Percentiles rank a stretch among this genome's conserved stretches.
Conservation (phyloP, 2,797 vertebrate species). For the Chloroceryle amazona region DNA sequence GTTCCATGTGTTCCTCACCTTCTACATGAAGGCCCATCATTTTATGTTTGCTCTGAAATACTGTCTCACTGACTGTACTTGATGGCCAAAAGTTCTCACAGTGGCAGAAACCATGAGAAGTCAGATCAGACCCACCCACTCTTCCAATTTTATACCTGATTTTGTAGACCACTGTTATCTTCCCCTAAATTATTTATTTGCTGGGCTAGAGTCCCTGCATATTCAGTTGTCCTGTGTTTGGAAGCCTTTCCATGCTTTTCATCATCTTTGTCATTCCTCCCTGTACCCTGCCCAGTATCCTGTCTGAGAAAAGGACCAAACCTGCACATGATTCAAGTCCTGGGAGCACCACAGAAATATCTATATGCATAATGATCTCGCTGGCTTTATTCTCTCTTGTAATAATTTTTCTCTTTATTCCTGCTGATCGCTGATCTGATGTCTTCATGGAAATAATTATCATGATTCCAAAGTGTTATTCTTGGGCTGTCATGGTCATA, state of each 20-base stretch:
- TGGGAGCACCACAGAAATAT: not conserved
- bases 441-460: conserved; percentile 2
- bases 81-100: not conserved
- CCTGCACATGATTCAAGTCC: not conserved
- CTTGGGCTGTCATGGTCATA: not conserved
- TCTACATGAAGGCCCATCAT: not conserved
- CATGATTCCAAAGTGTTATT: not conserved
- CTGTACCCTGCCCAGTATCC: not conserved
- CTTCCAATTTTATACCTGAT: not conserved
- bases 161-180: not conserved
- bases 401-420: not conserved
- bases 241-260: not conserved
- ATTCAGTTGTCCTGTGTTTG: not conserved
- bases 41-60: not conserved
- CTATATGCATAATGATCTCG: not conserved
- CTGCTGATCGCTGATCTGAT: not conserved
- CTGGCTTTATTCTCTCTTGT: not conserved
- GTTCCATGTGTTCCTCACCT: not conserved
- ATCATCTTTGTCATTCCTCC: not conserved
- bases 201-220: not conserved
- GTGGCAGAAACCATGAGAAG: not conserved
- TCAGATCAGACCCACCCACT: not conserved
- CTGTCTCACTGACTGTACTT: not conserved
- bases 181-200: not conserved
- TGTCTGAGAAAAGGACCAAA: not conserved